A percentile compares a stretch with the other conserved stretches of the same genome.
These are phyloP conservation scores for Notarius lentiginosus DNA, from an alignment of 2,113 vertebrate genomes.

Conservation along the genomic window DNA sequence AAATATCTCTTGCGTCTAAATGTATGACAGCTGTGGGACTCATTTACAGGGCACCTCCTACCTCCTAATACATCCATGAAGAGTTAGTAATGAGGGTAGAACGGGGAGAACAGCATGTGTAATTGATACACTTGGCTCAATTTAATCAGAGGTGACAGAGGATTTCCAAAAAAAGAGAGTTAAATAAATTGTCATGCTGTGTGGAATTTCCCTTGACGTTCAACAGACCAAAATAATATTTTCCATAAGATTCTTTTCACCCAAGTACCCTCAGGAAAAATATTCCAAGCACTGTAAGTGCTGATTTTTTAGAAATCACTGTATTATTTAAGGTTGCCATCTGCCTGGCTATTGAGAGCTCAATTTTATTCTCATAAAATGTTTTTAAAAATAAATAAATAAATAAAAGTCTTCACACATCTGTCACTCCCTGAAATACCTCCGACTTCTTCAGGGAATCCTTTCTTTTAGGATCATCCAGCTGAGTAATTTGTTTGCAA, in stretches of 20 bases:
- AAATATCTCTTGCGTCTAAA: constrained; percentile 30
- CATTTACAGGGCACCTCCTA: constrained; percentile 21
- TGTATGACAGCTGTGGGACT: constrained; percentile 34
- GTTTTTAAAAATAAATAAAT: constrained; percentile 41
- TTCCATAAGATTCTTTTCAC: constrained; percentile 72
- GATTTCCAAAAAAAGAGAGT: constrained; percentile 67
- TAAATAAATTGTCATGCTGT: constrained; percentile 75
- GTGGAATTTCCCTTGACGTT: constrained; percentile 72
- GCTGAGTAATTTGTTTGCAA: constrained; percentile 61
- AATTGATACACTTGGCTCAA: constrained; percentile 68
- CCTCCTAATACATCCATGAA: constrained; percentile 19
- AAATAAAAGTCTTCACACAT: constrained; percentile 47
- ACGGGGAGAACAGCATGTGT: constrained; percentile 62
- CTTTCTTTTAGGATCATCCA: constrained; percentile 33
- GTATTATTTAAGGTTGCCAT: constrained; percentile 64
- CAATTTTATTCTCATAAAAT: constrained; percentile 39
- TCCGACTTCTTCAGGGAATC: constrained; percentile 43
- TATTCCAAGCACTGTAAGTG: constrained; percentile 62
- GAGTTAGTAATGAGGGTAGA: constrained; percentile 58
- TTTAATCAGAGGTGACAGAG: constrained; percentile 77
- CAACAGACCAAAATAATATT: constrained; percentile 76
- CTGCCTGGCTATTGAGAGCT: constrained; percentile 50
- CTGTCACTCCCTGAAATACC: constrained; percentile 47
- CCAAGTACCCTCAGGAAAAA: constrained; percentile 62
- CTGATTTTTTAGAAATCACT: constrained; percentile 64